Evolutionary conservation across 2,113 vertebrate species (phyloP).

Genomic region (Hippocampus comes): DNA sequence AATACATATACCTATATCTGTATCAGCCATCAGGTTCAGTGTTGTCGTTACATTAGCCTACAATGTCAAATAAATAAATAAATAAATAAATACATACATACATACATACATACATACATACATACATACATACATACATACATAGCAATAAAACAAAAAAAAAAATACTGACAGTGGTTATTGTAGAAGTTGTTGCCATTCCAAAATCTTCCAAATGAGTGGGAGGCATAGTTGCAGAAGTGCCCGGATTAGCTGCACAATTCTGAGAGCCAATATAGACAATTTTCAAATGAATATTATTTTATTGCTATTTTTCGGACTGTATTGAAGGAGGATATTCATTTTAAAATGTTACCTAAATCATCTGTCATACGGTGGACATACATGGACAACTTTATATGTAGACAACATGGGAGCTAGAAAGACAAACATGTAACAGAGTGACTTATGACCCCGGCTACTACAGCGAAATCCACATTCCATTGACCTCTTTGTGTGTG

Average conservation of each 20-base stretch:
- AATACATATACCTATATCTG: no score
- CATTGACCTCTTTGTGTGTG: slow-evolving; percentile 8
- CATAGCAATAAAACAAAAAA: no score
- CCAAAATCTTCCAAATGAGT: background rate
- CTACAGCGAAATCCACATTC: slow-evolving; percentile 14
- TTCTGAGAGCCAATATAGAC: no score
- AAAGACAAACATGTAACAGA: slow-evolving; percentile 1
- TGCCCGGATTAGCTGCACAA: background rate
- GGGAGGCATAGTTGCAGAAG: background rate
- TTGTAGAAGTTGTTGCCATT: background rate
- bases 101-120: no score
- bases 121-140: no score
- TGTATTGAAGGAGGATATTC: background rate
- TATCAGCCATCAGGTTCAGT: no score
- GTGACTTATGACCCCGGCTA: slow-evolving; percentile 3
- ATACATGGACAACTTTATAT: background rate
- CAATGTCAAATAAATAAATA: no score
- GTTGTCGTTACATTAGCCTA: no score
- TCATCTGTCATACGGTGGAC: background rate
- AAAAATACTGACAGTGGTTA: no score
- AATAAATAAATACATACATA: no score
- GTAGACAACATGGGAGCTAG: background rate
- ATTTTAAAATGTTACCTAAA: background rate
- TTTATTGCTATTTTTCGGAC: background rate
- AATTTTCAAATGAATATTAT: background rate